A percentile compares a stretch with the other conserved stretches of the same genome.
Conservation (phyloP, 30 jellyfish, hydroid and myxozoan species). For the Pelagia noctiluca region DNA sequence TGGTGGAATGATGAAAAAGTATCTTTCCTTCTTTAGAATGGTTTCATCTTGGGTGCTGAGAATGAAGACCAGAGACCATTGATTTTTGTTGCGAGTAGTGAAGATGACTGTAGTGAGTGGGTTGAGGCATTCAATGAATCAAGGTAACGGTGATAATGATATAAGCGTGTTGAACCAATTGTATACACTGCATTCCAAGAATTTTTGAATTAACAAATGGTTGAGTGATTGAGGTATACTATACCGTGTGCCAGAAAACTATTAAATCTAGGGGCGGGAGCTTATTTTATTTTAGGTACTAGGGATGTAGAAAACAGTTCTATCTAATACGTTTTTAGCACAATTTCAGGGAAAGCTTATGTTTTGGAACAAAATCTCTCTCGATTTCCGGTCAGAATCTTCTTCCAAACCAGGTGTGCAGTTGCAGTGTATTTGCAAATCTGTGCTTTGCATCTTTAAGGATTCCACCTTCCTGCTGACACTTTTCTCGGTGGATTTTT, state of each 20-base stretch:
- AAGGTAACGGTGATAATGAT: conserved; percentile 30
- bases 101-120: conserved; percentile 88
- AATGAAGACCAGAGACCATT: conserved; percentile 76
- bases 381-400: too few relatives aligned
- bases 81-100: conserved; percentile 82
- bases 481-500: background rate
- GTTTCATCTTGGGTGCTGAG: conserved; percentile 79
- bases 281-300: too few relatives aligned
- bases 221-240: background rate
- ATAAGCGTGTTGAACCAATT: background rate
- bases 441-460: background rate
- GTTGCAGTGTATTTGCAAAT: too few relatives aligned
- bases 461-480: background rate
- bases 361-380: background rate
- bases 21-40: conserved; percentile 58
- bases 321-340: background rate
- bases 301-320: background rate
- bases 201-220: too few relatives aligned
- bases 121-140: conserved; percentile 69
- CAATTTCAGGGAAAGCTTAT: background rate
- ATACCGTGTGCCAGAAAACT: background rate
- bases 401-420: too few relatives aligned
- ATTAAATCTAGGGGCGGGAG: background rate
- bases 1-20: background rate
- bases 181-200: background rate